Percentiles rank a stretch among this genome's conserved stretches.
Evolutionary conservation across 2,888 invertebrate genomes (phyloP).

Genomic region (Salticus scenicus): DNA sequence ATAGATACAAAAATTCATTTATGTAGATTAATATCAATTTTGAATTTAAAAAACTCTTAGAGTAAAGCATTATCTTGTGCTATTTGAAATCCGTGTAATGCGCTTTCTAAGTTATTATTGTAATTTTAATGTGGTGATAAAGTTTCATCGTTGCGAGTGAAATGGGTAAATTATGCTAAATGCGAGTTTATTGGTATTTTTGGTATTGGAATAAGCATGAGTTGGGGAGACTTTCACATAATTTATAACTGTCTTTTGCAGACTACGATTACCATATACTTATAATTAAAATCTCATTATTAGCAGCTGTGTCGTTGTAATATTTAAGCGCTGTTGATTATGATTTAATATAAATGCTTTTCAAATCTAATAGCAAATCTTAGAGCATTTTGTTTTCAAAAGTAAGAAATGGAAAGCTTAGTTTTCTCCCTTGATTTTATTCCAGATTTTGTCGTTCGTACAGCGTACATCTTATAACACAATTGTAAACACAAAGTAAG

Average conservation of each 20-base stretch:
- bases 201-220: slow-evolving; percentile 5
- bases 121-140: too few species aligned
- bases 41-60: too few species aligned
- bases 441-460: too few species aligned
- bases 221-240: not conserved
- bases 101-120: too few species aligned
- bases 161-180: not conserved
- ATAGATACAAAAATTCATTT: too few species aligned
- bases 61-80: too few species aligned
- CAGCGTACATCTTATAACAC: too few species aligned
- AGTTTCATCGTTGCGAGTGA: too few species aligned
- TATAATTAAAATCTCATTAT: slow-evolving; percentile 20
- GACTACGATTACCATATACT: not conserved
- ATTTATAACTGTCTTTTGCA: slow-evolving; percentile 12
- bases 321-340: not conserved
- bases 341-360: not conserved
- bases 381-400: not conserved
- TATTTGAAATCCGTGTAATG: too few species aligned
- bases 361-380: not conserved
- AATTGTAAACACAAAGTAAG: too few species aligned
- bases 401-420: not conserved
- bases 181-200: not conserved
- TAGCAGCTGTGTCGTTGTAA: slow-evolving; percentile 1
- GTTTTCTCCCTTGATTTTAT: too few species aligned
- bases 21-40: too few species aligned